Evolutionary conservation across 2,113 vertebrate genomes (phyloP).

Genomic region (Upupa epops): DNA sequence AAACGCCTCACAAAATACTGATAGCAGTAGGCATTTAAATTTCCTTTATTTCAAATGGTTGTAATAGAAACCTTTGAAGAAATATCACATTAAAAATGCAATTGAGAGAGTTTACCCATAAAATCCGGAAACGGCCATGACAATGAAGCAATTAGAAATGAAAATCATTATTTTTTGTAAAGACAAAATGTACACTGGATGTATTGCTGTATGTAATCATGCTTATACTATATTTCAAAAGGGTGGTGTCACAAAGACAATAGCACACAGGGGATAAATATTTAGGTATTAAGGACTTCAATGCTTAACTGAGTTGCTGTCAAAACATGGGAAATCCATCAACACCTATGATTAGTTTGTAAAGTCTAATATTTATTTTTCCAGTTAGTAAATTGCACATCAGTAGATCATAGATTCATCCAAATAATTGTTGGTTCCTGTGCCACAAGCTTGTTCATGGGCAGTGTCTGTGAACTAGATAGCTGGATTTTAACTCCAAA

Average conservation of each 20-base stretch:
- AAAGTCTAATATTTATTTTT: neutral
- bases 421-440: neutral
- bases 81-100: neutral
- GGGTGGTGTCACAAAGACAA: neutral
- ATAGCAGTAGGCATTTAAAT: neutral
- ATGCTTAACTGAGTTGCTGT: neutral
- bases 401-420: neutral
- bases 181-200: rapidly evolving
- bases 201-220: neutral
- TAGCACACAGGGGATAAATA: neutral
- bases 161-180: neutral
- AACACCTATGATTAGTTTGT: neutral
- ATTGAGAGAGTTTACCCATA: neutral
- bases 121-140: neutral
- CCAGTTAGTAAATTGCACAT: neutral
- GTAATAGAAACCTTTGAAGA: neutral
- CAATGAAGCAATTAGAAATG: neutral
- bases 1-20: neutral
- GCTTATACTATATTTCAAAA: neutral
- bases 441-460: neutral
- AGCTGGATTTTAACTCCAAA: neutral
- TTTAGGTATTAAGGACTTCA: neutral
- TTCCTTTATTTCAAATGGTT: neutral
- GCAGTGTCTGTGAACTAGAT: neutral
- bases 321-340: neutral